Base-by-base conservation (phyloP, 2,888 invertebrate species). In the Nemoura dubitans region DNA sequence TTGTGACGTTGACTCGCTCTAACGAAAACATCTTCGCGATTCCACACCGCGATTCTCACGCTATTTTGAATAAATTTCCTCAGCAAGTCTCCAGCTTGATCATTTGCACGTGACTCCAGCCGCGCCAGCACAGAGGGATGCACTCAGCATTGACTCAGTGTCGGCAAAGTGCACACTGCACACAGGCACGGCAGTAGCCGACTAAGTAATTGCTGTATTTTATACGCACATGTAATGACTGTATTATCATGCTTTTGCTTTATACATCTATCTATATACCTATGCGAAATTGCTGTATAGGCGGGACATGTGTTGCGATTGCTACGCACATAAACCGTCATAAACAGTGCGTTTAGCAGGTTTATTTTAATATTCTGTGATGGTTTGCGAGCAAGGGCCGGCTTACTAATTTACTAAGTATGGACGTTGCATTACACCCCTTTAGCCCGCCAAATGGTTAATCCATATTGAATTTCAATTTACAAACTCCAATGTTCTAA, bases 361-460 rank as follows among this genome's bases (percentile, higher is more conserved):
- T 59, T 59, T 59, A 59, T 59, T 59, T 59, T 59, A 59, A 59
- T 59, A 59, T 59, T 59, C 59, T 59, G 59, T 59, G 59, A 59
- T 59, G 59, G 59, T 14, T 59, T 59, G 14, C 14, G 59, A 59
- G 14, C 59, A 59, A 21, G 59, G 59, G 59, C 6, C 3, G 59
- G 59, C 21, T 59, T 59, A 59, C 59, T 59, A 59, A 59, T 59
- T 59, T 59, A 59, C 59, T 7, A 59, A 59, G 59, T 21, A 59
- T 21, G 14, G 14, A 59, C 6, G 59, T 59, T 59, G 14, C 59
- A 7, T 59, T 59, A 59, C 59, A 7, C 59, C 10, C 21, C 59
- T 7, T 16, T 6, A 3, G 36, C 36, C 36, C 36, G 36, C 16
- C 59, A 59, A 59, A 59, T 59, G 59, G 59, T 59, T 59, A 7